phyloP scores from a whole-genome alignment of 1,140 invertebrate species.

The Heliconius himera region DNA sequence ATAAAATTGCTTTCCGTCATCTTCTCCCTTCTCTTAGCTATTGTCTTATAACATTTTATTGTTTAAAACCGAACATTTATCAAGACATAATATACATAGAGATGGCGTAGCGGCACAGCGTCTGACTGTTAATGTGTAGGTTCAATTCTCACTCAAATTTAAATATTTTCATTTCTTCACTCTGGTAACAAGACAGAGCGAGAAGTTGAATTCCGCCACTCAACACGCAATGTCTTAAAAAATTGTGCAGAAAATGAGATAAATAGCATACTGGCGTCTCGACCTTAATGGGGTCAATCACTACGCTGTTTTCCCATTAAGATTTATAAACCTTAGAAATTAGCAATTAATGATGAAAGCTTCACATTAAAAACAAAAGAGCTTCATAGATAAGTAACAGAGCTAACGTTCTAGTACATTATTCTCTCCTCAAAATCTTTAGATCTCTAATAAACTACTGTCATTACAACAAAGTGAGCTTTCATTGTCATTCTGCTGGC shows the following conservation, averaged over 20 bases:
- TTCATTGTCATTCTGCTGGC: constrained; percentile 1
- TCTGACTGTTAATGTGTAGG: too few species aligned
- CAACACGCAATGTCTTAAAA: too few species aligned
- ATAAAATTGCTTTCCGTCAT: background rate
- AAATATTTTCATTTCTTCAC: too few species aligned
- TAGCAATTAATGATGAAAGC: background rate
- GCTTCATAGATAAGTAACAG: background rate
- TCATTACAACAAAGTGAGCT: constrained; percentile 2
- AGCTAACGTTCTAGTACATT: background rate
- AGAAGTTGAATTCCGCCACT: too few species aligned
- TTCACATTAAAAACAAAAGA: background rate
- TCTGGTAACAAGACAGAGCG: too few species aligned
- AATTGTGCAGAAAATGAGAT: too few species aligned
- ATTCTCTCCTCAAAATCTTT: background rate
- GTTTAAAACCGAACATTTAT: too few species aligned
- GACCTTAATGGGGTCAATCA: background rate
- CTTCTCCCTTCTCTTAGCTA: background rate
- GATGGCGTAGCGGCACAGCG: too few species aligned
- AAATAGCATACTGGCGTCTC: too few species aligned
- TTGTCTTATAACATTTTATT: background rate
- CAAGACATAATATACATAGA: too few species aligned
- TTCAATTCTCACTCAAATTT: too few species aligned
- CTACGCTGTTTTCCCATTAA: background rate
- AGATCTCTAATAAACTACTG: constrained; percentile 4
- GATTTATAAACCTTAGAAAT: background rate